Evolutionary conservation across 1,140 invertebrate species (phyloP).

Genomic region (Mylabris phalerata): DNA sequence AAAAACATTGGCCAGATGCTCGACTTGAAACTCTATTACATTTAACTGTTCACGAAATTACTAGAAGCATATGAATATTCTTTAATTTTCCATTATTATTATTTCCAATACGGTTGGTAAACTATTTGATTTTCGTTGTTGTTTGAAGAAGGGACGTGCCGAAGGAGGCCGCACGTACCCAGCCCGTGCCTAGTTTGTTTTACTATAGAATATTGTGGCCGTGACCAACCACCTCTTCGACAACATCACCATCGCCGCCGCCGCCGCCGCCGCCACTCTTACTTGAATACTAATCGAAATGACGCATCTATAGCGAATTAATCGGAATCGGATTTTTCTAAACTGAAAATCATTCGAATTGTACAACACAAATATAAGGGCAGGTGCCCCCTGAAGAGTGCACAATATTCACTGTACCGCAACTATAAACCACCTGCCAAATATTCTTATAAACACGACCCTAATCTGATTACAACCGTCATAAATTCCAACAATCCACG

Average conservation of each 20-base stretch:
- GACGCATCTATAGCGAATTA: neutral
- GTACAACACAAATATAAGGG: slow-evolving; percentile 9
- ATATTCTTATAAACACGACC: no score
- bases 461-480: no score
- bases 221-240: neutral
- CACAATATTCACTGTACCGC: neutral
- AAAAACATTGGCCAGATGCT: slow-evolving; percentile 10
- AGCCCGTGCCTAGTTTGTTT: slow-evolving; percentile 9
- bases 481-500: no score
- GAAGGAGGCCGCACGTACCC: slow-evolving; percentile 16
- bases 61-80: no score
- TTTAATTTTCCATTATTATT: no score
- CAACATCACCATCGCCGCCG: no score
- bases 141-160: slow-evolving; percentile 9
- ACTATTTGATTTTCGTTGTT: no score
- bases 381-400: slow-evolving; percentile 16
- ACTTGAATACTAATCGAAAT: slow-evolving; percentile 3
- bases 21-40: neutral
- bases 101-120: no score
- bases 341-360: no score
- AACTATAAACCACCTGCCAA: slow-evolving; percentile 1
- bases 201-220: neutral
- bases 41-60: no score
- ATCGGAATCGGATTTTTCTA: no score
- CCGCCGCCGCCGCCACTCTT: neutral